Evolutionary conservation across 2,113 vertebrate genomes (phyloP).

Genomic region (Corythornis vintsioides): DNA sequence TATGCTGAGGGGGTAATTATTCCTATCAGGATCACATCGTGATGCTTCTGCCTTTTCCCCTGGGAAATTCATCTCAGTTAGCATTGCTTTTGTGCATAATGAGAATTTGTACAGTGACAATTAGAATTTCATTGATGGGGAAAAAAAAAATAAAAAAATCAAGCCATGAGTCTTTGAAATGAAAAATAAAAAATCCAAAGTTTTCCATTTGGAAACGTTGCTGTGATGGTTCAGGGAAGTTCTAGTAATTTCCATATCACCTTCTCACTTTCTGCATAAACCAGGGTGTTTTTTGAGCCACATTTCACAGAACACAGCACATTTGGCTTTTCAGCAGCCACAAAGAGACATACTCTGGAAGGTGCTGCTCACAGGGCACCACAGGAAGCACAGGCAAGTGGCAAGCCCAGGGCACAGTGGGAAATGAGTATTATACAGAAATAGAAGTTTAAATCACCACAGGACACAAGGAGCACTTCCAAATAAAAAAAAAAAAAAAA

Average conservation of each 20-base stretch:
- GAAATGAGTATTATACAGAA: neutral
- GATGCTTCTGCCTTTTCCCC: neutral
- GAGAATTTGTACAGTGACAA: neutral
- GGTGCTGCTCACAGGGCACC: neutral
- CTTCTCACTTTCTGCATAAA: neutral
- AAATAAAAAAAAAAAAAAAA: neutral
- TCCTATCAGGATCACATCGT: neutral
- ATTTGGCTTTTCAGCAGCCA: neutral
- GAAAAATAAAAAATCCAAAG: neutral
- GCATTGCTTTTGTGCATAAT: neutral
- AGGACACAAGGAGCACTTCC: neutral
- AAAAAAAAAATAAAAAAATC: neutral
- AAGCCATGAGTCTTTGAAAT: neutral
- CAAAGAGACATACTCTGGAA: neutral
- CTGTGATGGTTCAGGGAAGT: neutral
- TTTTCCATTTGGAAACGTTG: neutral
- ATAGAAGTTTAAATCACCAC: neutral
- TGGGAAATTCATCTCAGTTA: neutral
- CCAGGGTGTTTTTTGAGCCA: neutral
- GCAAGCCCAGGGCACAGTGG: neutral
- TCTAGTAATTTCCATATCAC: neutral
- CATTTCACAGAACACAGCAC: rapidly evolving
- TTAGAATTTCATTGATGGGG: neutral
- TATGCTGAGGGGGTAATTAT: neutral
- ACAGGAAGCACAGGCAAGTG: neutral